Conservation (phyloP, 2,888 invertebrate genomes). For the Patella pellucida region DNA sequence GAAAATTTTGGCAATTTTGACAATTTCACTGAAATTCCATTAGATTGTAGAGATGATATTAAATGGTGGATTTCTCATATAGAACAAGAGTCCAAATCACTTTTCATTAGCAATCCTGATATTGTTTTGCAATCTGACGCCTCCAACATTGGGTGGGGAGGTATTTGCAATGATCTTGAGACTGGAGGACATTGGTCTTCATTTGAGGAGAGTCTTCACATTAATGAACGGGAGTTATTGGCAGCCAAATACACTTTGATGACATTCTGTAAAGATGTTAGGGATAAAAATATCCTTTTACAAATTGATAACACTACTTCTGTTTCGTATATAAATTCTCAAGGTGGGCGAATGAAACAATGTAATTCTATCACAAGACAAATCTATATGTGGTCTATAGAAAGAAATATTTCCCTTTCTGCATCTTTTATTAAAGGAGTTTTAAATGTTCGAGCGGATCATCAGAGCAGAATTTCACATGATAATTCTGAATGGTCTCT, state of each 20-base stretch:
- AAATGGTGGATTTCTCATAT: constrained; percentile 28
- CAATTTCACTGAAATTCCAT: neutral
- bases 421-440: constrained; percentile 20
- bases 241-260: neutral
- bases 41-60: constrained; percentile 11
- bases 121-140: constrained; percentile 14
- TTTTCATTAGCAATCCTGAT: neutral
- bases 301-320: constrained; percentile 22
- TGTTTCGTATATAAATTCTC: constrained; percentile 17
- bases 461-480: constrained; percentile 6
- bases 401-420: constrained; percentile 22
- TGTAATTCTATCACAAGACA: constrained; percentile 16
- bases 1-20: constrained; percentile 23
- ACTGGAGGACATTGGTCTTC: constrained; percentile 8
- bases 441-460: constrained; percentile 22
- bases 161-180: neutral
- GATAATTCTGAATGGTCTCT: constrained; percentile 27
- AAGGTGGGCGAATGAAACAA: constrained; percentile 19
- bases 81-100: neutral
- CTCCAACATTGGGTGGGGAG: constrained; percentile 21
- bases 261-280: constrained; percentile 6
- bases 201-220: neutral
- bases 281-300: constrained; percentile 11
- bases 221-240: neutral
- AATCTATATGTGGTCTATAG: constrained; percentile 21